These are phyloP conservation scores for Parnassius glacialis DNA, from an alignment of 2,888 invertebrate species.

Conservation along the genomic window DNA sequence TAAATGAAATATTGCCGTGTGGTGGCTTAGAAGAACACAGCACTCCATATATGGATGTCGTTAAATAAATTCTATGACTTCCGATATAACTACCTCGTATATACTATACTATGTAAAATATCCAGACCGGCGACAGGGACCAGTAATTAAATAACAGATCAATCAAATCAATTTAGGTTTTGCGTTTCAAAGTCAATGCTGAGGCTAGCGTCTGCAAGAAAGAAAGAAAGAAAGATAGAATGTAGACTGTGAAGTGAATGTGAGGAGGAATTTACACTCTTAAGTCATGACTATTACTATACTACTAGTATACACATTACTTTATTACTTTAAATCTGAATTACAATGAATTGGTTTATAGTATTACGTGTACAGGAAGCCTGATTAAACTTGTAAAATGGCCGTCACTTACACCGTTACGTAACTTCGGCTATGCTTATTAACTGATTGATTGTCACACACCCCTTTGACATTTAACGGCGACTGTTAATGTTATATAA, in stretches of 20 bases:
- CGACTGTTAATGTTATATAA: conserved; percentile 16
- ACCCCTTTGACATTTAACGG: conserved; percentile 26
- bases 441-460: conserved; percentile 18
- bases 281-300: too few relatives aligned
- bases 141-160: conserved; percentile 24
- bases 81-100: background rate
- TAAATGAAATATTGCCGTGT: too few relatives aligned
- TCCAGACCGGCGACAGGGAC: background rate
- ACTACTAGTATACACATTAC: too few relatives aligned
- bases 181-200: too few relatives aligned
- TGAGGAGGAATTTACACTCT: too few relatives aligned
- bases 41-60: too few relatives aligned
- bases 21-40: too few relatives aligned
- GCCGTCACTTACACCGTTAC: conserved; percentile 25
- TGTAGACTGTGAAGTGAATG: too few relatives aligned
- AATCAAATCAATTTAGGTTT: background rate
- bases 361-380: conserved; percentile 3
- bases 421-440: conserved; percentile 17
- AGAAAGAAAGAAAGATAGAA: too few relatives aligned
- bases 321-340: too few relatives aligned
- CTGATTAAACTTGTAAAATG: conserved; percentile 6
- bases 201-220: too few relatives aligned
- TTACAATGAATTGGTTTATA: conserved; percentile 5
- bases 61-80: too few relatives aligned
- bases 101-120: background rate